A percentile compares a stretch with the other conserved stretches of the same genome.
These are phyloP conservation scores for Drosophila barbarae DNA, from an alignment of 2,888 invertebrate genomes.

Conservation along the genomic window DNA sequence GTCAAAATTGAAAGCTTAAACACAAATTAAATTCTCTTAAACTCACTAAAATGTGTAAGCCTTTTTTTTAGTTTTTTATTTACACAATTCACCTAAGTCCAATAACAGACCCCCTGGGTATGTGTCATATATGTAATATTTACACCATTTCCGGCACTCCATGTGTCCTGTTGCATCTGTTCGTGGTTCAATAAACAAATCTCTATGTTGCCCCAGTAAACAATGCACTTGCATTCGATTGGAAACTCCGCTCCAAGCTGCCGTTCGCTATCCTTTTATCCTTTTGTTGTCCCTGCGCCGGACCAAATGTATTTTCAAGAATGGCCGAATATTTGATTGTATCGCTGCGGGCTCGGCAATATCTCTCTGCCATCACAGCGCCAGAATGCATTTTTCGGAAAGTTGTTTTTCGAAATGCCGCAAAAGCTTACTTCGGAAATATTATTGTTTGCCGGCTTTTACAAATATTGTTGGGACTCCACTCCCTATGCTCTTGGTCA, in stretches of 20 bases:
- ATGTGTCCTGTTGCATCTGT: slow-evolving; percentile 5
- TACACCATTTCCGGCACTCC: slow-evolving; percentile 12
- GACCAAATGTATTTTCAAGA: slow-evolving; percentile 21
- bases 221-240: slow-evolving; percentile 44
- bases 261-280: slow-evolving; percentile 3
- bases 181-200: slow-evolving; percentile 22
- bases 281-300: neutral
- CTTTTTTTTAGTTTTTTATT: neutral
- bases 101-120: neutral
- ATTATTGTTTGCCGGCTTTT: slow-evolving; percentile 14
- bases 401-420: slow-evolving; percentile 26
- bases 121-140: slow-evolving; percentile 4
- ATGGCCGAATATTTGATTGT: slow-evolving; percentile 25
- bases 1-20: fast-evolving
- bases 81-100: neutral
- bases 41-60: neutral
- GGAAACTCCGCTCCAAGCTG: slow-evolving; percentile 14
- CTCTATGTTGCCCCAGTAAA: slow-evolving; percentile 19
- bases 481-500: neutral
- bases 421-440: slow-evolving; percentile 18
- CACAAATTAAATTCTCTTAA: neutral
- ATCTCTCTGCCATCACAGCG: neutral
- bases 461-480: slow-evolving; percentile 5
- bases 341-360: slow-evolving; percentile 13
- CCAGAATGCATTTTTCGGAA: neutral